Conservation (phyloP, 2,113 vertebrate species). For the Mormoops blainvillei region DNA sequence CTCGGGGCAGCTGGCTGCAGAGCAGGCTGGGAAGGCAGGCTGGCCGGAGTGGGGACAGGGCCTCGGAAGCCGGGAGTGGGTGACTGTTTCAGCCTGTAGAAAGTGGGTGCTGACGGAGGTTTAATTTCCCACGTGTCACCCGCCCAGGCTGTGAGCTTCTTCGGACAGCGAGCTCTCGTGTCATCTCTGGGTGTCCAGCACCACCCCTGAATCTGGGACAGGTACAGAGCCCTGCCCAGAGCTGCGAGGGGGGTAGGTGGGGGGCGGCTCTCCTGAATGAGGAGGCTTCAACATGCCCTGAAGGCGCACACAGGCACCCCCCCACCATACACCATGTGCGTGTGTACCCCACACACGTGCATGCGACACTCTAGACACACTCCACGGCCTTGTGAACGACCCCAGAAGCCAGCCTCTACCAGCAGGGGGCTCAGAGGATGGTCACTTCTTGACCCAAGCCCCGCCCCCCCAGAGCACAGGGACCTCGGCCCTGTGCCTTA, state of each 20-base stretch:
- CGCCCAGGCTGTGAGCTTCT: background rate
- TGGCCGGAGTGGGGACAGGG: background rate
- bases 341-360: background rate
- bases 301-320: background rate
- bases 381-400: background rate
- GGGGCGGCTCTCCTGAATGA: background rate
- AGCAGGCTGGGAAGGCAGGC: background rate
- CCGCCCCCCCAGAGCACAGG: rapidly evolving
- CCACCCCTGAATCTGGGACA: too few relatives aligned
- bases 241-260: too few relatives aligned
- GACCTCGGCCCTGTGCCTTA: background rate
- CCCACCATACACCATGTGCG: background rate
- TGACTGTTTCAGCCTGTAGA: background rate
- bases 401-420: background rate
- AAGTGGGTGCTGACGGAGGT: rapidly evolving
- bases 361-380: background rate
- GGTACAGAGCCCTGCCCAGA: background rate
- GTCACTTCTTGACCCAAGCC: background rate
- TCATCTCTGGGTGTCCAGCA: background rate
- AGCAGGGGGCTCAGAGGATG: background rate
- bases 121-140: background rate
- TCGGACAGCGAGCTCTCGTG: background rate
- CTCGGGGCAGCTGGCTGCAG: background rate
- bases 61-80: background rate
- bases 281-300: background rate